Conservation (phyloP, 2,888 invertebrate species). For the Beris chalybata region DNA sequence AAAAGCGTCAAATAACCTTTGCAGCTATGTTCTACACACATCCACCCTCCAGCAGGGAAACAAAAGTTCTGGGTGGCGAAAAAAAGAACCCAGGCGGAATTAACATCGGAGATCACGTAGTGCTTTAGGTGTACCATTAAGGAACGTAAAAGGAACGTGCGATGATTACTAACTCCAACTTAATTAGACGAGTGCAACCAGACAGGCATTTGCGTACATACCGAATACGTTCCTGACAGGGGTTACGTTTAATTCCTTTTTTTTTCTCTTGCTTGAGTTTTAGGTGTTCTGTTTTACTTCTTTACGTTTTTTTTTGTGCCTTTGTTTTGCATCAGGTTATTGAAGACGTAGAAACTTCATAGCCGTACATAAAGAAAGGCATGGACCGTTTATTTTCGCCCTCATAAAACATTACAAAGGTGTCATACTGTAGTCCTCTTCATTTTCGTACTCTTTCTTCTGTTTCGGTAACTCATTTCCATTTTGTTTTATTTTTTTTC, state of each 20-base stretch:
- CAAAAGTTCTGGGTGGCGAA: conserved; percentile 7
- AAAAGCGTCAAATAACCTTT: too few species aligned
- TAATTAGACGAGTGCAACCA: conserved; percentile 33
- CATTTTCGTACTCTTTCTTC: not conserved
- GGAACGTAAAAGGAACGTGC: conserved; percentile 33
- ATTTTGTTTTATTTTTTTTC: not conserved
- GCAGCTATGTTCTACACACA: too few species aligned
- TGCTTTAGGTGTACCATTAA: conserved; percentile 33
- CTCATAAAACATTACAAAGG: conserved; percentile 7
- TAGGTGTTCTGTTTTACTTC: not conserved
- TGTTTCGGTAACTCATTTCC: not conserved
- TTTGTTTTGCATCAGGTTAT: conserved; percentile 7
- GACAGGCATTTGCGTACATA: conserved; percentile 1
- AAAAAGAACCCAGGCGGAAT: conserved; percentile 18
- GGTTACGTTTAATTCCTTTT: conserved; percentile 20
- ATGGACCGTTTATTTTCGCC: not conserved
- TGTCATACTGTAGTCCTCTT: not conserved
- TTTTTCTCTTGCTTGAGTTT: not conserved
- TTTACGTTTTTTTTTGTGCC: not conserved
- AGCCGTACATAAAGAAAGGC: not conserved
- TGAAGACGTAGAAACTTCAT: not conserved
- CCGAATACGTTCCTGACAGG: not conserved
- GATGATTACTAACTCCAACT: conserved; percentile 35
- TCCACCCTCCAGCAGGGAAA: not conserved
- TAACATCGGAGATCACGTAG: conserved; percentile 33